Evolutionary conservation across 2,888 invertebrate genomes (phyloP), one percentile per base, ranked within the genome.

Genomic region (Alloplasta piceator): DNA sequence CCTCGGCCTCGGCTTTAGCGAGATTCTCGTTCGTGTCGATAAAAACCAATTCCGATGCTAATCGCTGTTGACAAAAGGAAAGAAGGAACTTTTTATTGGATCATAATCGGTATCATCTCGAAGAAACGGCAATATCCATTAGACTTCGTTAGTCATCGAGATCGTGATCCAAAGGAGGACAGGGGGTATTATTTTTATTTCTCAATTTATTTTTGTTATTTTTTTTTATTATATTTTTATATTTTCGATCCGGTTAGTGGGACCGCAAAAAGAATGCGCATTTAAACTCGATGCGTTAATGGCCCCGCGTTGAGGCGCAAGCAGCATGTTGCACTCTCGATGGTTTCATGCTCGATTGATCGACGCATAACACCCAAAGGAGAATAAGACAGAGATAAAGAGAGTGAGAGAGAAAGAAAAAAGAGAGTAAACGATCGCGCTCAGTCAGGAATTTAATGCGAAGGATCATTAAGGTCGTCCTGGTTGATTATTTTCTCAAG

Each of bases 1-100:
- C 95, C 92, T 95, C 93, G 92, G 94, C 93, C 90, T 95, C 95
- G 60, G 95, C 95, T 86, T 93, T 92, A 68, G 95, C 93, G 83
- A 94, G 93, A 84, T 94, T 93, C 82, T 93, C 94, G 83, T 94
- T 92, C 78, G 93, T 92, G 91, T 95, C 95, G 60, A 95, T 93
- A 79, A 95, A 90, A 64, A 94, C 93, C 76, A 95, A 85, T 86
- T 95, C 95, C 63, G 93, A 93, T 55, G 94, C 94, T 71, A 95
- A 92, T 82, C 93, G 93, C 94, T 95, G 88, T 38, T 86, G 88
- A 58, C 83, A 84, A 85, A 52, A 67, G 64, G 38, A 76, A 55
- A 67, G 52, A 46, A 63, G 83, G 83, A 43, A 52, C 7, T 61
- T 67, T 14, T 12, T 71, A 80, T 56, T 76, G 56, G 48, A 71